These are phyloP conservation scores for Alloplasta piceator DNA, from an alignment of 2,888 invertebrate genomes.

Conservation along the genomic window DNA sequence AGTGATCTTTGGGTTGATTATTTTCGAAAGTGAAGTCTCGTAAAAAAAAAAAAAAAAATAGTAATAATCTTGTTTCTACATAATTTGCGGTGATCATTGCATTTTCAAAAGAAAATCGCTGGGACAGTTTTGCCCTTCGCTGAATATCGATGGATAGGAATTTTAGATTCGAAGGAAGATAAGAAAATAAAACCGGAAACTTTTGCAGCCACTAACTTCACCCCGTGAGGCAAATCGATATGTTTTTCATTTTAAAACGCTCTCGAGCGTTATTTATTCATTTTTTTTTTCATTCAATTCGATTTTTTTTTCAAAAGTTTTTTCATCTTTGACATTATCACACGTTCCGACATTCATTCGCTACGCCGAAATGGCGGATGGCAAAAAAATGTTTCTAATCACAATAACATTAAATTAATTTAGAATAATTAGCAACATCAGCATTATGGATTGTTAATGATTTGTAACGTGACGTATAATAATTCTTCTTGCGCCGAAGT, in stretches of 20 bases:
- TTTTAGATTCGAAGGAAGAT: slow-evolving; percentile 12
- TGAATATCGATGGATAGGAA: slow-evolving; percentile 23
- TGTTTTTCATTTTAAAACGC: slow-evolving; percentile 51
- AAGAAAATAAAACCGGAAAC: slow-evolving; percentile 35
- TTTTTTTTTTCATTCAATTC: slow-evolving; percentile 55
- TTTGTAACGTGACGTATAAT: slow-evolving; percentile 54
- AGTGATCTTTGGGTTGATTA: slow-evolving; percentile 8
- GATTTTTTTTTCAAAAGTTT: slow-evolving; percentile 41
- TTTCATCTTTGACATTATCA: slow-evolving; percentile 59
- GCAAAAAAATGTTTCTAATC: slow-evolving; percentile 41
- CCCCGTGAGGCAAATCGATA: slow-evolving; percentile 63
- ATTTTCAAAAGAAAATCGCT: slow-evolving; percentile 9
- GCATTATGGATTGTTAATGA: slow-evolving; percentile 60
- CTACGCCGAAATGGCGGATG: slow-evolving; percentile 69
- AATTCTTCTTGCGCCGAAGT: slow-evolving; percentile 64
- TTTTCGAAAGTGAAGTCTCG: slow-evolving; percentile 33
- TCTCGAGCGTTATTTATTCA: slow-evolving; percentile 36
- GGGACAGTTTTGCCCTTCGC: slow-evolving; percentile 29
- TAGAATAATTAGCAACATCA: slow-evolving; percentile 45
- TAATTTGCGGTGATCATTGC: background rate
- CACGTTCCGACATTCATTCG: slow-evolving; percentile 71
- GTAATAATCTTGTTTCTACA: background rate
- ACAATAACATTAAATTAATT: slow-evolving; percentile 50
- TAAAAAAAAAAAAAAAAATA: slow-evolving; percentile 17
- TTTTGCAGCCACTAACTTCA: slow-evolving; percentile 38